phyloP scores from a whole-genome alignment of 1,140 invertebrate genomes.

The Campoletis sonorensis region DNA sequence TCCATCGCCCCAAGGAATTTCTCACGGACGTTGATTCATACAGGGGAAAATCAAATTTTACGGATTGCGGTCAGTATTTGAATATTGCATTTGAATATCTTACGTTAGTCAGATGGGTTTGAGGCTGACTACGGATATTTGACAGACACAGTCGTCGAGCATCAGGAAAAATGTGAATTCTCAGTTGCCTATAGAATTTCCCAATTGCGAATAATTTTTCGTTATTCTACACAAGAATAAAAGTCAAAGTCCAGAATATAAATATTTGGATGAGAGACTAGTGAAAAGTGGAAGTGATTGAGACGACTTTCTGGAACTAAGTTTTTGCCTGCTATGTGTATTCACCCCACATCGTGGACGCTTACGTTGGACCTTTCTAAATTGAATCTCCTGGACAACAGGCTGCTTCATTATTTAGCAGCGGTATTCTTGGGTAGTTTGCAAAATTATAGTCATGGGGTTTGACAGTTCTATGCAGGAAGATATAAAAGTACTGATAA shows the following conservation, averaged over 20 bases:
- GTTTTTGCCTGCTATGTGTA: not conserved
- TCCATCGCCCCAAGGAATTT: constrained; percentile 40
- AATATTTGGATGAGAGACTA: not conserved
- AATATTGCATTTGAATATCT: constrained; percentile 70
- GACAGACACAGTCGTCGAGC: constrained; percentile 44
- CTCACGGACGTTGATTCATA: constrained; percentile 61
- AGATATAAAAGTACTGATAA: constrained; percentile 29
- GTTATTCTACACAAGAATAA: not conserved
- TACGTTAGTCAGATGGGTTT: constrained; percentile 43
- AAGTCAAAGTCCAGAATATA: not conserved
- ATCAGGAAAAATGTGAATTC: constrained; percentile 15
- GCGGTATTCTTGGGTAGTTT: constrained; percentile 66
- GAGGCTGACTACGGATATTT: not conserved
- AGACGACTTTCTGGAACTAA: not conserved
- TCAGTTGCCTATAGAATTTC: not conserved
- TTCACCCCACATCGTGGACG: constrained; percentile 16
- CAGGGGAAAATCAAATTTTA: constrained; percentile 63
- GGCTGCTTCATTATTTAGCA: constrained; percentile 68
- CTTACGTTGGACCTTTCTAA: constrained; percentile 54
- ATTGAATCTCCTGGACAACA: constrained; percentile 66
- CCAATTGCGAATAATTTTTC: not conserved
- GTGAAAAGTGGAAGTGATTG: not conserved
- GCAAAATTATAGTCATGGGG: constrained; percentile 71
- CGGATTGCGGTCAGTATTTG: constrained; percentile 66
- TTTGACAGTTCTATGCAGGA: constrained; percentile 57